Base-by-base conservation (phyloP, 2,888 invertebrate genomes). In the Tetrapedia diversipes region DNA sequence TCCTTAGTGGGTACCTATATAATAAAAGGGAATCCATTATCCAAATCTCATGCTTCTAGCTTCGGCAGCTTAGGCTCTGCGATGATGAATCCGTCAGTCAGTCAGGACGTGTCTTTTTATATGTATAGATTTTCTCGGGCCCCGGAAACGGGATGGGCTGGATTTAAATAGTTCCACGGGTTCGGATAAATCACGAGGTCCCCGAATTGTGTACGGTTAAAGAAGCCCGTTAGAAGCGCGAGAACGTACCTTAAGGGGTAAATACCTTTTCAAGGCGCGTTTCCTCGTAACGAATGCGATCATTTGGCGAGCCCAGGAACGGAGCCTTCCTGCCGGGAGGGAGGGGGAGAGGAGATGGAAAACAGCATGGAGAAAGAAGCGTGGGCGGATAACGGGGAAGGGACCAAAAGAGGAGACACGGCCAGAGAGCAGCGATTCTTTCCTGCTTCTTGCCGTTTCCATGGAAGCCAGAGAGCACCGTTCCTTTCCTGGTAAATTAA, bases 261-360 rank as follows among this genome's bases (percentile, higher is more conserved):
- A 86, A 69, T 83, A 77, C 82, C 82, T 83, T 86, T 86, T 83
- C 84, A 86, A 87, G 81, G 49, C 79, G 83, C 85, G 80, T 82
- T 87, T 85, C 82, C 71, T 7, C 80, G 86, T 86, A 88, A 88
- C 85, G 83, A 88, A 88, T 86, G 86, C 81, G 81, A 85, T 86
- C 80, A 79, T 83, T 81, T 70, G 79, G 80, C 65, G 73, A 86
- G 86, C 76, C 85, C 64, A 78, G 72, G 83, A 78, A 8, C 78
- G 72, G 29, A 81, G 61, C 49, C 70, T 65, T 76, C 65, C 67
- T 61, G 64, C 45, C n/a, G n/a, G n/a, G n/a, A n/a, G n/a, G n/a
- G n/a, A n/a, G n/a, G n/a, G n/a, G 54, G 32, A 16, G 29, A 66
- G 37, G n/a, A 59, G 32, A 53, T 43, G 45, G 49, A 68, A 59